Evolutionary conservation across 2,888 invertebrate genomes (phyloP).

Genomic region (Homarus gammarus): DNA sequence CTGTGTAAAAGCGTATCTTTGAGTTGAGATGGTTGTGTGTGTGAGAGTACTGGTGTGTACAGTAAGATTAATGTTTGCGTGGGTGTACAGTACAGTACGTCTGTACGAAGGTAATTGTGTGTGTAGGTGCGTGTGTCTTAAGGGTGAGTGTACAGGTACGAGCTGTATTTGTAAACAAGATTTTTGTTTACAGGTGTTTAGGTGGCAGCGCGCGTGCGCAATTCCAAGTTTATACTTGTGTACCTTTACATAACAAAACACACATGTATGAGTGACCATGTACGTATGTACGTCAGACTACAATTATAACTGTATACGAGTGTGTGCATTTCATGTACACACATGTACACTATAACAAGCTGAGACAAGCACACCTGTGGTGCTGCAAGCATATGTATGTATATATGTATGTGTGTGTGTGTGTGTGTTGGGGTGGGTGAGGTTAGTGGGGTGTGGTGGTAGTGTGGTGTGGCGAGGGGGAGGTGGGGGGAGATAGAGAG

Average conservation of each 20-base stretch:
- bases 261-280: no score
- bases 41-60: neutral
- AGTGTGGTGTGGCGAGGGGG: conserved; percentile 4
- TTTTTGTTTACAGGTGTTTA: no score
- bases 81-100: neutral
- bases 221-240: neutral
- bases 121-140: conserved; percentile 10
- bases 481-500: neutral
- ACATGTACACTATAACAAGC: neutral
- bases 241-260: neutral
- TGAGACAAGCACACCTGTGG: neutral
- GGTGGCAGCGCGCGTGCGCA: no score
- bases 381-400: neutral
- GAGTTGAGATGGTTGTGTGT: no score
- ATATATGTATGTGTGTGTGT: neutral
- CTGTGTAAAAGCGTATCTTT: no score
- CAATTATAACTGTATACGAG: neutral
- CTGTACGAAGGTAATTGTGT: neutral
- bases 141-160: no score
- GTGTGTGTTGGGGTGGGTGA: neutral
- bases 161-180: no score
- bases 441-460: neutral
- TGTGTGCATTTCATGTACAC: neutral
- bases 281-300: neutral
- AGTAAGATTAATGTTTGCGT: neutral